phyloP scores from a whole-genome alignment of 2,113 vertebrate genomes.

The Corythornis madagascariensis region DNA sequence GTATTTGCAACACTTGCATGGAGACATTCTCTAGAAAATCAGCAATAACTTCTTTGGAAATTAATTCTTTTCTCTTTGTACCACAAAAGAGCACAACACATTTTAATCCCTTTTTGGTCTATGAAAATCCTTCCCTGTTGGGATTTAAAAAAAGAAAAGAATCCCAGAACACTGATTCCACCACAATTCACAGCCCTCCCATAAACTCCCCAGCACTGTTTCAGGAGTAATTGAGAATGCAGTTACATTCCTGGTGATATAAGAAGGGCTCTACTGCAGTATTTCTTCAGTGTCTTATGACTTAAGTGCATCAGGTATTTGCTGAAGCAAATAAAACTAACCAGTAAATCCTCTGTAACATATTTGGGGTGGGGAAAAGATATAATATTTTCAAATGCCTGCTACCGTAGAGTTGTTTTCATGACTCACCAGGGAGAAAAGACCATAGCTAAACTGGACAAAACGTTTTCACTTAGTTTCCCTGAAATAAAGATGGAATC shows the following conservation, averaged over 20 bases:
- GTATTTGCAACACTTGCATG: not conserved
- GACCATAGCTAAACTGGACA: slow-evolving; percentile 4
- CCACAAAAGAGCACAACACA: not conserved
- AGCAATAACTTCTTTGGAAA: slow-evolving; percentile 11
- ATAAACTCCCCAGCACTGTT: slow-evolving; percentile 21
- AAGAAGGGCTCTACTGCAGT: slow-evolving; percentile 29
- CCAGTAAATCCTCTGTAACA: slow-evolving; percentile 47
- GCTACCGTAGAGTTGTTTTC: not conserved
- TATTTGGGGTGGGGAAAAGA: slow-evolving; percentile 14
- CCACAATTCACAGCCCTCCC: not conserved
- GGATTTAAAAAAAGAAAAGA: slow-evolving; percentile 36
- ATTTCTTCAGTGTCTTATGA: slow-evolving; percentile 35
- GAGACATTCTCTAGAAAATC: slow-evolving; percentile 16
- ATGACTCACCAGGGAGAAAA: slow-evolving; percentile 13
- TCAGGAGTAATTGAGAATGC: slow-evolving; percentile 34
- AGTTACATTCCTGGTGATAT: slow-evolving; percentile 27
- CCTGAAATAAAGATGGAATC: slow-evolving; percentile 36
- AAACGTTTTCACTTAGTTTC: not conserved
- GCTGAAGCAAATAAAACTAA: slow-evolving; percentile 53
- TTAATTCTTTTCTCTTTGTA: not conserved
- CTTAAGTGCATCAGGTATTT: slow-evolving; percentile 46
- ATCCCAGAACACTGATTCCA: slow-evolving; percentile 32
- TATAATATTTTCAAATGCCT: slow-evolving; percentile 37
- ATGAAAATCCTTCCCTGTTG: slow-evolving; percentile 14
- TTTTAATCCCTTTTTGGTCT: slow-evolving; percentile 17